These are phyloP conservation scores for Aphelinus certus DNA, from an alignment of 1,140 invertebrate genomes.

Conservation along the genomic window DNA sequence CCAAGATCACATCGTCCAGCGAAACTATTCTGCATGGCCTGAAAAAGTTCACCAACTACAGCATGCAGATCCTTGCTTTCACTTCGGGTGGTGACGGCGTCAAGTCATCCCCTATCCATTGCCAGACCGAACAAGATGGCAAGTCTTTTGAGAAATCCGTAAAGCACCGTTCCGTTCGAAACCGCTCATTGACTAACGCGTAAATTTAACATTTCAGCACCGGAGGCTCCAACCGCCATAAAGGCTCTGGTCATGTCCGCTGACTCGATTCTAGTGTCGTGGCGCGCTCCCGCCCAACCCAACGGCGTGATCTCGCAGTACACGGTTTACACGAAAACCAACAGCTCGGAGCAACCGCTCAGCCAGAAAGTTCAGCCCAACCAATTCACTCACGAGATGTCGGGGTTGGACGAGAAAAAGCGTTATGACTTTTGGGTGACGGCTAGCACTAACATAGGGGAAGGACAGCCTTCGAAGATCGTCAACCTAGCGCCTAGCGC, in stretches of 20 bases:
- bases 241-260: conserved; percentile 92
- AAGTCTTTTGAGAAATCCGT: conserved; percentile 43
- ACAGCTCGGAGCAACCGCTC: conserved; percentile 74
- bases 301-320: conserved; percentile 95
- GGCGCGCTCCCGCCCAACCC: conserved; percentile 89
- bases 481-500: conserved; percentile 84
- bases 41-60: conserved; percentile 97
- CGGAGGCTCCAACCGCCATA: conserved; percentile 89
- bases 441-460: conserved; percentile 90
- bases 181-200: too few species aligned
- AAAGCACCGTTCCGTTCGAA: not conserved
- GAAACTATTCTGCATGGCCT: conserved; percentile 92
- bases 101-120: conserved; percentile 88
- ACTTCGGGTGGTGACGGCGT: conserved; percentile 97
- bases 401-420: conserved; percentile 80
- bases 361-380: conserved; percentile 74
- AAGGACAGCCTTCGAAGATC: conserved; percentile 88
- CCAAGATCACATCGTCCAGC: conserved; percentile 89
- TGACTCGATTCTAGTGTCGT: conserved; percentile 91
- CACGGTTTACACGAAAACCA: conserved; percentile 88
- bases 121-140: conserved; percentile 96
- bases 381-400: conserved; percentile 76
- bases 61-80: conserved; percentile 93
- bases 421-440: conserved; percentile 96
- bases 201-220: conserved; percentile 70